Percentiles rank a stretch among this genome's conserved stretches.
These are phyloP conservation scores for Rousettus madagascariensis DNA, from an alignment of 2,797 vertebrate genomes.

Conservation along the genomic window DNA sequence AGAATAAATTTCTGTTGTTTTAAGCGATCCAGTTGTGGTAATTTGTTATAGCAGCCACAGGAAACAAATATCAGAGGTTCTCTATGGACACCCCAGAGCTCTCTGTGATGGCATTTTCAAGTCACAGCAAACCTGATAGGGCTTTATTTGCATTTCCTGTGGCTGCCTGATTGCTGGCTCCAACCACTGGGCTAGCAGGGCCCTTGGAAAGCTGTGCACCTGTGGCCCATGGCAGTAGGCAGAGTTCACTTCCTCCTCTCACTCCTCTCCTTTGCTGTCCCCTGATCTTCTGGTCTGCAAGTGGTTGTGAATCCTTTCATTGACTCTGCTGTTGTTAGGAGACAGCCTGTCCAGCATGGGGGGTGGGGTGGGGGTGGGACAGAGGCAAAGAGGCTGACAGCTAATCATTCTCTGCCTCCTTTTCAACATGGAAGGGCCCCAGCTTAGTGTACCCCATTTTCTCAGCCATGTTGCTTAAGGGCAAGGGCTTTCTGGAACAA, in stretches of 20 bases:
- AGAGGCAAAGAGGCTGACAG: neutral
- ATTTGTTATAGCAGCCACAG: neutral
- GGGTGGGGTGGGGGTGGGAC: too few species aligned
- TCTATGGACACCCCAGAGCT: neutral
- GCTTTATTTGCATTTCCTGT: neutral
- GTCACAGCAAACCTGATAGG: neutral
- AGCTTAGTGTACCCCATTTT: neutral
- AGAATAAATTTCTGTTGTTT: neutral
- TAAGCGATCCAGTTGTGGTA: neutral
- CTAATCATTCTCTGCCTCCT: neutral
- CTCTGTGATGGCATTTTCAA: neutral
- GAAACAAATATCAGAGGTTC: neutral
- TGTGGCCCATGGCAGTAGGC: neutral
- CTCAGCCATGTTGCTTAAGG: slow-evolving; percentile 41
- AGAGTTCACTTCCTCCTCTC: neutral
- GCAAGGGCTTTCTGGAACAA: slow-evolving; percentile 72
- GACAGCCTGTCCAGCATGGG: neutral
- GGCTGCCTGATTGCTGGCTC: neutral
- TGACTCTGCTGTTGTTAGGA: neutral
- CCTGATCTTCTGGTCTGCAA: neutral
- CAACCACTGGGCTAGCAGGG: neutral
- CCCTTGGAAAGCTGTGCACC: neutral
- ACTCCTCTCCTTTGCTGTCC: neutral
- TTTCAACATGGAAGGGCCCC: neutral
- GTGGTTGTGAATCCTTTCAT: neutral